These are phyloP conservation scores for Hemaris fuciformis DNA, from an alignment of 2,888 invertebrate species.

Conservation along the genomic window DNA sequence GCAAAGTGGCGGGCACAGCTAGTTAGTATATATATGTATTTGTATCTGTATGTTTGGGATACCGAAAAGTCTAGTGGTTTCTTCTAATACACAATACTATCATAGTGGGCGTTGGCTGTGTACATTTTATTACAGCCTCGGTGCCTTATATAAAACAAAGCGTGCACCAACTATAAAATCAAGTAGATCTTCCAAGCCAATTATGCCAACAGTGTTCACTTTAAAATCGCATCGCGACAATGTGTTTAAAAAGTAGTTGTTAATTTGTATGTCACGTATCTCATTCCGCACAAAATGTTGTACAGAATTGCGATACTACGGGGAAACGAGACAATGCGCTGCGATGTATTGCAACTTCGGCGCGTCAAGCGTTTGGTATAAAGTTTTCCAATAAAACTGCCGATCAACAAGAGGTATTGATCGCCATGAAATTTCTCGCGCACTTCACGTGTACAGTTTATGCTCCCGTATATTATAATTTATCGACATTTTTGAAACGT, in stretches of 20 bases:
- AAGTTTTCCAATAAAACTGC: constrained; percentile 58
- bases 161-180: neutral
- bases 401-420: constrained; percentile 51
- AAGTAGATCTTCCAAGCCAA: neutral
- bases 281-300: constrained; percentile 24
- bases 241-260: constrained; percentile 31
- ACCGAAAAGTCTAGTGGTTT: no score
- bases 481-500: neutral
- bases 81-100: no score
- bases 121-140: no score
- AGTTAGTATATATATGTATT: no score
- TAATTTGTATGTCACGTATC: constrained; percentile 43
- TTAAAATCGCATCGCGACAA: neutral
- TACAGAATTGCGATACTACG: neutral
- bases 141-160: neutral
- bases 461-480: constrained; percentile 14
- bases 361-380: constrained; percentile 42
- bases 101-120: no score
- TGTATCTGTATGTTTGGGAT: no score
- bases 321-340: constrained; percentile 45
- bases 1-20: no score
- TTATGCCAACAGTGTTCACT: neutral
- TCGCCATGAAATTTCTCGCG: constrained; percentile 23
- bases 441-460: constrained; percentile 5
- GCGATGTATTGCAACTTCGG: constrained; percentile 31